A percentile compares a stretch with the other conserved stretches of the same genome.
phyloP scores from a whole-genome alignment of 2,113 vertebrate species.

The Leucoraja erinaceus region DNA sequence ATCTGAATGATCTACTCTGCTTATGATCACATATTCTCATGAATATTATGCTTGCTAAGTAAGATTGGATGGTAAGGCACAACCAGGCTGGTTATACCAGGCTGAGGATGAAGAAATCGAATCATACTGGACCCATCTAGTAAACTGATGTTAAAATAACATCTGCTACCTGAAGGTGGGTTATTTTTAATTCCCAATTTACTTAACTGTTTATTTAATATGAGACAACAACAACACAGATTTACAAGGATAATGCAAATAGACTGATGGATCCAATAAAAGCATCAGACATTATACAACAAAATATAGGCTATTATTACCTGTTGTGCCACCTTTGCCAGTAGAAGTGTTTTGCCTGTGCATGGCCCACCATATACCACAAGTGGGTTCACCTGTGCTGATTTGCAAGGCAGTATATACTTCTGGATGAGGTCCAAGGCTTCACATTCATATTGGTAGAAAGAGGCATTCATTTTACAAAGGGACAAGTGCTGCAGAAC shows the following conservation, averaged over 20 bases:
- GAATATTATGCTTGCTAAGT: background rate
- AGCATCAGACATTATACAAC: background rate
- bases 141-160: background rate
- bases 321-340: constrained; percentile 90
- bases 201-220: constrained; percentile 10
- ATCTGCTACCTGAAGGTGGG: background rate
- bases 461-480: constrained; percentile 78
- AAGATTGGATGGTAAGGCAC: background rate
- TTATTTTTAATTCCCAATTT: background rate
- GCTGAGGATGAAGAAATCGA: background rate
- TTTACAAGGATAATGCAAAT: background rate
- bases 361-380: constrained; percentile 90
- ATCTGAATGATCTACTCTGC: no score
- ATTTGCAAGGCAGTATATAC: constrained; percentile 81
- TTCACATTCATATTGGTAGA: constrained; percentile 84
- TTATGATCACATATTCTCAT: no score
- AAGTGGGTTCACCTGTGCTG: constrained; percentile 74
- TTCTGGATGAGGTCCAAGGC: constrained; percentile 79
- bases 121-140: background rate
- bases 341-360: constrained; percentile 89
- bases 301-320: constrained; percentile 53
- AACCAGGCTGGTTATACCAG: no score
- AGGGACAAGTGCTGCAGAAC: constrained; percentile 88
- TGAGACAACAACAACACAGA: background rate
- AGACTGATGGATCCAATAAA: constrained; percentile 16